Base-by-base conservation (phyloP, 2,113 vertebrate species). In the Zeus faber region DNA sequence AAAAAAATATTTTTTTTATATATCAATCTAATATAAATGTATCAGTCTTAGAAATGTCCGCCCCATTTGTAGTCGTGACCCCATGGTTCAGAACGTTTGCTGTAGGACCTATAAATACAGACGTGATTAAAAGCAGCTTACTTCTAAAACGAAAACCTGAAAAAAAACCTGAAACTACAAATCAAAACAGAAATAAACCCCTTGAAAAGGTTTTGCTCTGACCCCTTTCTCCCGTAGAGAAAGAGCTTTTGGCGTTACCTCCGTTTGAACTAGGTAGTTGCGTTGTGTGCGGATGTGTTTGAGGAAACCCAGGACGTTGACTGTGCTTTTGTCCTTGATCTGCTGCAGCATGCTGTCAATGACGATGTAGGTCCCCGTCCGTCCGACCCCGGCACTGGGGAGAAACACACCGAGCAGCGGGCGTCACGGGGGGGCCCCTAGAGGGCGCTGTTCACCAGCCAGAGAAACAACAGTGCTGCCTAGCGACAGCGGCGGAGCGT, bases 321-420 rank as follows among this genome's bases (percentile, higher is more conserved):
- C 94, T 83, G 93, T 95, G 92, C 93, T 94, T 90, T 98, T 98
- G 88, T 99, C 96, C 89, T 94, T 96, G 82, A 99, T 98, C 90
- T 98, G 96, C 65, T 96, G 95, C 66, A 99, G 92, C 96, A 99
- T 99, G 89, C 94, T 97, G 92, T 99, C 97, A 55, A 99, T 96
- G 51, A 98, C 97, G 50, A 99, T 99, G 86, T 99, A 99, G 33
- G 97, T 99, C 82, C 97, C 97, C 22, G 97, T 99, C 76, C 97
- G 92, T 63, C 97, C 96, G 62, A 99, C 97, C 35, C 97, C 97
- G 57, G 97, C 97, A 50, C 97, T 99, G 68, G 0, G 74, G 59
- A 74, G 49, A 44, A 51, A 29, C 40, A 63, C 11, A 29, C 54
- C 67, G 55, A 59, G 54, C 48, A 10, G 27, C 75, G 49, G 81